phyloP scores from a whole-genome alignment of 2,797 vertebrate species.

The Enteromius anoplus region DNA sequence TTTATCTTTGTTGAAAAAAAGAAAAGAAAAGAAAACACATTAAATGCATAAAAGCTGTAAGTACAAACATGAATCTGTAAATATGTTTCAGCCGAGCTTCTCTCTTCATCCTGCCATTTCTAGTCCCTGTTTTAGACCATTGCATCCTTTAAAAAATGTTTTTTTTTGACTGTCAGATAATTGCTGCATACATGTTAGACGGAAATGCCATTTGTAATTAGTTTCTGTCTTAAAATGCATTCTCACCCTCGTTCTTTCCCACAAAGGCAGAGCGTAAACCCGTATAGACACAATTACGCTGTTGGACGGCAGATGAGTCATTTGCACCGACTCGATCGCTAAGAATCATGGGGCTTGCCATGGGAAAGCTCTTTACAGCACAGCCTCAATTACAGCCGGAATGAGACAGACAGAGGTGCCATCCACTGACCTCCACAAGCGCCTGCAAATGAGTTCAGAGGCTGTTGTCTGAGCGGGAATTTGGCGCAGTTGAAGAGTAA shows the following conservation, averaged over 20 bases:
- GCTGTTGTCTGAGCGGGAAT: conserved; percentile 2
- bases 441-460: background rate
- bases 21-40: too few relatives aligned
- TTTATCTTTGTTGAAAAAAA: background rate
- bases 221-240: background rate
- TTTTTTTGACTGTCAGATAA: conserved; percentile 16
- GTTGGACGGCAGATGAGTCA: conserved; percentile 10
- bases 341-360: conserved; percentile 42
- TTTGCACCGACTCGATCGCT: conserved; percentile 25
- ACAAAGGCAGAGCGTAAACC: background rate
- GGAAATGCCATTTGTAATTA: conserved; percentile 51
- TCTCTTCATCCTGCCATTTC: background rate
- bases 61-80: background rate
- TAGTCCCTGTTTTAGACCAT: background rate
- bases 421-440: background rate
- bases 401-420: conserved; percentile 4
- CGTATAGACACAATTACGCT: conserved; percentile 19
- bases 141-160: background rate
- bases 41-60: background rate
- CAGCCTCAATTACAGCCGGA: background rate
- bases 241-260: conserved; percentile 20
- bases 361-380: conserved; percentile 17
- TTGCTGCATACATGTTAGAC: conserved; percentile 26
- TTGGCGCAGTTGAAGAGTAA: conserved; percentile 3
- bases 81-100: conserved; percentile 14